These are phyloP conservation scores for Andrena praecox DNA, from an alignment of 2,888 invertebrate species.

Conservation along the genomic window DNA sequence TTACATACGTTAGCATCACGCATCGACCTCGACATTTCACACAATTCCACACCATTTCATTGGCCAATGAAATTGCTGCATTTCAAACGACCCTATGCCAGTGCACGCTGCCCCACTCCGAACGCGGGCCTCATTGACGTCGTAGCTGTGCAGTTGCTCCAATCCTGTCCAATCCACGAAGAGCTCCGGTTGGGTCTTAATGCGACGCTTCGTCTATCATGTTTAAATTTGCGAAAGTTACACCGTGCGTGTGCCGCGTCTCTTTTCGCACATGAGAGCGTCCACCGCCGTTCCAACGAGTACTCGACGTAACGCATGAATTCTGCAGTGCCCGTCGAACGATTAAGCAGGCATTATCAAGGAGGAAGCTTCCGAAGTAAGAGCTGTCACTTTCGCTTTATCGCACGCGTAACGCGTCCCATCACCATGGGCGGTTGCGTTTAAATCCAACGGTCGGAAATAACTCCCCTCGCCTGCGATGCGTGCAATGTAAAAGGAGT, in stretches of 20 bases:
- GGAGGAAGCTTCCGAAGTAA: background rate
- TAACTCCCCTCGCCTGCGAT: constrained; percentile 17
- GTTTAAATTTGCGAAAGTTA: constrained; percentile 50
- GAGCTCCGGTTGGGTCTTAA: constrained; percentile 27
- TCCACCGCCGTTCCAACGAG: background rate
- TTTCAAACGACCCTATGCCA: constrained; percentile 53
- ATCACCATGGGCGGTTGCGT: constrained; percentile 76
- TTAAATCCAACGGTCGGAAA: constrained; percentile 80
- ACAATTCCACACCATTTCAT: background rate
- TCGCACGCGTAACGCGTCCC: constrained; percentile 38
- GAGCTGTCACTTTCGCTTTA: constrained; percentile 47
- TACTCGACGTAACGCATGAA: background rate
- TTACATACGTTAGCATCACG: too few relatives aligned
- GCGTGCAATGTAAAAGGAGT: background rate
- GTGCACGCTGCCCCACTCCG: constrained; percentile 38
- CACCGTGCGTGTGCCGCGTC: background rate
- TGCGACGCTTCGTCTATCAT: constrained; percentile 33
- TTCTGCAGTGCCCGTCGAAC: background rate
- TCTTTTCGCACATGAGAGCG: background rate
- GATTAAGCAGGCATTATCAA: constrained; percentile 1
- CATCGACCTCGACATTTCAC: too few relatives aligned
- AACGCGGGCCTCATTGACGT: background rate
- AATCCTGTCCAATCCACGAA: constrained; percentile 37
- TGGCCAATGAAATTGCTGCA: constrained; percentile 49
- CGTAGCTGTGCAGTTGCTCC: constrained; percentile 48